phyloP scores from a whole-genome alignment of 2,113 vertebrate species.

The Lonchura striata region DNA sequence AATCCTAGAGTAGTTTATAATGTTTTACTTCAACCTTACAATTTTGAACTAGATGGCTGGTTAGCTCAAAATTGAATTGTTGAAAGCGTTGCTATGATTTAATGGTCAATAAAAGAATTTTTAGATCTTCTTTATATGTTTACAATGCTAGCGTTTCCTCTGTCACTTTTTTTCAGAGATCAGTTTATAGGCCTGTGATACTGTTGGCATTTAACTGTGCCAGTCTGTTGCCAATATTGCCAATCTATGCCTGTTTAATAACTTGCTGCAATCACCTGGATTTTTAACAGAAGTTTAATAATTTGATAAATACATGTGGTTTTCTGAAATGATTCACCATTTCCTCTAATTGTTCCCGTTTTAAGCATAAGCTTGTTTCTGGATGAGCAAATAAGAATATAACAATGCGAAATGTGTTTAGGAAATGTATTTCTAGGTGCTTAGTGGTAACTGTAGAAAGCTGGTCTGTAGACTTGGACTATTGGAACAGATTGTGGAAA shows the following conservation, averaged over 20 bases:
- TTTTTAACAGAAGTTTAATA: background rate
- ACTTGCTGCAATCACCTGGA: background rate
- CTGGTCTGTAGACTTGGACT: background rate
- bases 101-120: background rate
- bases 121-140: background rate
- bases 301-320: background rate
- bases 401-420: background rate
- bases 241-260: background rate
- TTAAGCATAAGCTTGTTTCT: background rate
- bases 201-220: background rate
- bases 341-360: background rate
- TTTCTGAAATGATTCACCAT: background rate
- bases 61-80: background rate
- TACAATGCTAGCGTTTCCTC: background rate
- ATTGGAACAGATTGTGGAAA: background rate
- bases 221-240: background rate
- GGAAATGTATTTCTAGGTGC: background rate
- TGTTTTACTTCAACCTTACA: background rate
- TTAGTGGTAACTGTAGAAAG: background rate
- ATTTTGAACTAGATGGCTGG: background rate
- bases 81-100: background rate
- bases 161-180: background rate
- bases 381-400: background rate
- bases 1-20: background rate
- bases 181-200: background rate